These are phyloP conservation scores for Perccottus glenii DNA, from an alignment of 2,113 vertebrate species.

Conservation along the genomic window DNA sequence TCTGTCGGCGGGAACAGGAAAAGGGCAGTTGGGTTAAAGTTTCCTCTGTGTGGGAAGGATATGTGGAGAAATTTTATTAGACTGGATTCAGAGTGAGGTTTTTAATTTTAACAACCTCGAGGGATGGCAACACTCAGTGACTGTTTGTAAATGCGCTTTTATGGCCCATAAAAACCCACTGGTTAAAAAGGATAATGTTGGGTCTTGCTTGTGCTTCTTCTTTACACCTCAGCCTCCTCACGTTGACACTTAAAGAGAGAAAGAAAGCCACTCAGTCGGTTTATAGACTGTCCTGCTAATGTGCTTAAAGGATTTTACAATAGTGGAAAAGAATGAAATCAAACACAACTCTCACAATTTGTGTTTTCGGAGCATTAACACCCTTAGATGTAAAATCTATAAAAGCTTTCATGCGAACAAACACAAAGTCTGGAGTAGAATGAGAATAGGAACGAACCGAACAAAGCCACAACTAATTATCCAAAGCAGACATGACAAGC, in stretches of 20 bases:
- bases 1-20: constrained; percentile 23
- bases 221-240: constrained; percentile 8
- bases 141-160: constrained; percentile 38
- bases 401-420: neutral
- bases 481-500: neutral
- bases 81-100: neutral
- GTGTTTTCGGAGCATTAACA: constrained; percentile 17
- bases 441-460: neutral
- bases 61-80: neutral
- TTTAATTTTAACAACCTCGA: constrained; percentile 5
- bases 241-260: neutral
- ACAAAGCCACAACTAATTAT: neutral
- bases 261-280: neutral
- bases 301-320: constrained; percentile 15
- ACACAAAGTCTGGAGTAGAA: neutral
- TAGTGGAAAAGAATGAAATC: constrained; percentile 4
- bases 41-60: neutral
- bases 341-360: neutral
- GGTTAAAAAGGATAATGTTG: neutral
- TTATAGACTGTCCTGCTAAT: neutral
- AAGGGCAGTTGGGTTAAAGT: neutral
- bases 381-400: constrained; percentile 3
- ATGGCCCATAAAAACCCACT: constrained; percentile 19
- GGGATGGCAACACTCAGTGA: neutral
- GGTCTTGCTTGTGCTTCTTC: neutral